Evolutionary conservation across 2,888 invertebrate genomes (phyloP), one percentile per base, ranked within the genome.

Genomic region (Craniophora ligustri): DNA sequence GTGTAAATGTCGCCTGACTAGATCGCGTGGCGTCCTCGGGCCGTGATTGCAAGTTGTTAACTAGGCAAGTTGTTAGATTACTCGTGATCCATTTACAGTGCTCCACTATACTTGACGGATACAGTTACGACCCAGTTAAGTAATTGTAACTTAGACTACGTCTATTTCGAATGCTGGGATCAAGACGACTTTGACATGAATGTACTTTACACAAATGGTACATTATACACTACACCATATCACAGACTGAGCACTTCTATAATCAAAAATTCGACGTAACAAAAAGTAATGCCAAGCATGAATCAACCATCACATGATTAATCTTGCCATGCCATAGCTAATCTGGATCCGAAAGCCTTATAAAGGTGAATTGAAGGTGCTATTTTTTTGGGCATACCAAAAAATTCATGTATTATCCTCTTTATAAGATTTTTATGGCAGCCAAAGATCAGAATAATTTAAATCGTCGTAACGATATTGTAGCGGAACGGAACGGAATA

Each of bases 11-110:
- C 41, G 67, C 5, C 21, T 50, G 36, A 67, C 48, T 62, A 62
- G 64, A 73, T 76, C 62, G 72, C 73, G 63, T 71, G 62, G 62
- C 62, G 60, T 67, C 67, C 67, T 69, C 65, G 44, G 56, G 49
- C 40, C 35, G 46, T 67, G 69, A 77, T 79, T 76, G 68, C 68
- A 57, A 76, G 68, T 78, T 70, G 72, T 72, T 77, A 79, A 78
- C 78, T 71, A 72, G 67, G 69, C 60, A 66, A 69, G 57, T 73
- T 62, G 58, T 73, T 72, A 62, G 62, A 67, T 78, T 74, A 68
- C 70, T 71, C 59, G 61, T 70, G 69, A 63, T 69, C 67, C 57
- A 63, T 75, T 77, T 67, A 72, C 68, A 57, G 49, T 66, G 62
- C 64, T 71, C 69, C 48, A 76, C 56, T 69, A 58, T 61, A 69